Evolutionary conservation across 2,113 vertebrate genomes (phyloP).

Genomic region (Microcebus tavaratra): DNA sequence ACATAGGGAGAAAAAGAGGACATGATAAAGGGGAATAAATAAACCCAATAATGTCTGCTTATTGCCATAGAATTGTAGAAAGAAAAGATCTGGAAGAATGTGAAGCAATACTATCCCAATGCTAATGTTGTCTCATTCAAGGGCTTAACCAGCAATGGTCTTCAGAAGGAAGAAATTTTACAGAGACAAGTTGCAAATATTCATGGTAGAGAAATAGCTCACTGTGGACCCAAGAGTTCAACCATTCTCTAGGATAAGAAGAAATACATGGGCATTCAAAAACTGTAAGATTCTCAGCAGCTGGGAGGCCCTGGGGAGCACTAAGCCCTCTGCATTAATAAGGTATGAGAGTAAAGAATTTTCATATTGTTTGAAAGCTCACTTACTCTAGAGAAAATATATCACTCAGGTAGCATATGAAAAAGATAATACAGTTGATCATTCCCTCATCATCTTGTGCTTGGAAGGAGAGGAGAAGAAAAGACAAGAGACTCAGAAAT

Average conservation of each 20-base stretch:
- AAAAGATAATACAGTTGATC: neutral
- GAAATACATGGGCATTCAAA: neutral
- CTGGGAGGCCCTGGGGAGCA: neutral
- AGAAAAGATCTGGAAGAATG: neutral
- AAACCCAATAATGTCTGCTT: neutral
- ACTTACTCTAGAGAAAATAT: neutral
- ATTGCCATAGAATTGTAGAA: neutral
- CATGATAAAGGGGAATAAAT: neutral
- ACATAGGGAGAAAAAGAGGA: neutral
- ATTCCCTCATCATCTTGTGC: neutral
- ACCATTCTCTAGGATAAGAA: neutral
- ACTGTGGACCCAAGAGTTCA: neutral
- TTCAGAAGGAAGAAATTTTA: neutral
- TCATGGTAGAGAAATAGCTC: neutral
- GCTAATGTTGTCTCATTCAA: neutral
- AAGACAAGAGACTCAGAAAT: neutral
- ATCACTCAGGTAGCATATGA: neutral
- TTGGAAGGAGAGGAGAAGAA: neutral
- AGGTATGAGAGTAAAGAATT: neutral
- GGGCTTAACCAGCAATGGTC: neutral
- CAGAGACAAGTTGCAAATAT: neutral
- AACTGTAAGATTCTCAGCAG: no score
- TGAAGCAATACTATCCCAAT: neutral
- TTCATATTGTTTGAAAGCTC: neutral
- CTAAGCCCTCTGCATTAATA: neutral